A percentile compares a stretch with the other conserved stretches of the same genome.
phyloP scores from a whole-genome alignment of 2,797 vertebrate species.

The Rhincodon typus region DNA sequence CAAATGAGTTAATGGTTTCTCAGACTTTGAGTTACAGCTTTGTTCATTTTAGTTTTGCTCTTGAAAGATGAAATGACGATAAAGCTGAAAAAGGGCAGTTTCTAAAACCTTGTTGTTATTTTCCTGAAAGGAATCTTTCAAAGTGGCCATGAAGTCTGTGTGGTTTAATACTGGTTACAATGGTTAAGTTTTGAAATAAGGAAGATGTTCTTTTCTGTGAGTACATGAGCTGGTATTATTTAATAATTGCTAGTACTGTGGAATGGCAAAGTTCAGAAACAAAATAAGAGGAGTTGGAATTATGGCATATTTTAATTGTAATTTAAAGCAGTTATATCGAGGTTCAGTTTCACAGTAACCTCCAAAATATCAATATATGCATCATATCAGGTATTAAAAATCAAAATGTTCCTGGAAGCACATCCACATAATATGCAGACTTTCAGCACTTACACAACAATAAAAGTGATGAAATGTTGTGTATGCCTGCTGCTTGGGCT shows the following conservation, averaged over 20 bases:
- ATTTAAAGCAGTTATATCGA: background rate
- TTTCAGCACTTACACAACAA: background rate
- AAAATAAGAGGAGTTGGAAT: background rate
- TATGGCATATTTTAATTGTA: background rate
- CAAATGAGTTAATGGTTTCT: background rate
- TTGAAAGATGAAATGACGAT: background rate
- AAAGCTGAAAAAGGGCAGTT: background rate
- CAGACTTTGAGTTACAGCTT: background rate
- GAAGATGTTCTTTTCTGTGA: background rate
- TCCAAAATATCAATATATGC: background rate
- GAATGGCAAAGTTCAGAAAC: background rate
- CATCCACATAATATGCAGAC: background rate
- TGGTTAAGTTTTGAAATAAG: background rate
- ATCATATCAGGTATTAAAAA: background rate
- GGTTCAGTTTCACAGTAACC: background rate
- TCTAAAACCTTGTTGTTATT: background rate
- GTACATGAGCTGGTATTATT: background rate
- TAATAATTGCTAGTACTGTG: background rate
- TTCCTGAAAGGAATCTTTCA: background rate
- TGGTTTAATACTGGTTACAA: background rate
- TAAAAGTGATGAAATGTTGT: background rate
- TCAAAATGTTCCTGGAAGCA: background rate
- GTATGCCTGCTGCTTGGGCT: background rate
- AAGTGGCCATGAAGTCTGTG: background rate
- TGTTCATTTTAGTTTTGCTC: background rate